Evolutionary conservation across 1,140 invertebrate genomes (phyloP).

Genomic region (Pteromalus puparum): DNA sequence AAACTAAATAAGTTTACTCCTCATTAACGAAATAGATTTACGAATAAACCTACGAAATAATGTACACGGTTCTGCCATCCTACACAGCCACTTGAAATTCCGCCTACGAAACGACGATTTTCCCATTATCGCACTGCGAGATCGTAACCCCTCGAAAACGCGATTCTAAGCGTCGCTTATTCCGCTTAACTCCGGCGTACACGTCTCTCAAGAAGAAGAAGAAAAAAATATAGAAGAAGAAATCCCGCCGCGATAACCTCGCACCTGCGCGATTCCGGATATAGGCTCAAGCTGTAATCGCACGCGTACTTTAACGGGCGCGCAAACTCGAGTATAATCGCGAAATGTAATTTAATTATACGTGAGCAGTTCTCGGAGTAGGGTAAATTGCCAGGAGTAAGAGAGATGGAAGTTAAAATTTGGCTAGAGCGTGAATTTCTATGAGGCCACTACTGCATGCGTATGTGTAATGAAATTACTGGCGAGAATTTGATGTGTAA

Average conservation of each 20-base stretch:
- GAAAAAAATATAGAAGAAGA: neutral
- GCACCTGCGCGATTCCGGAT: neutral
- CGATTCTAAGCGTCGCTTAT: neutral
- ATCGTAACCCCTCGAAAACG: neutral
- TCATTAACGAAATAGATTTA: no score
- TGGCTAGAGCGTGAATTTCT: neutral
- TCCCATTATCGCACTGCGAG: neutral
- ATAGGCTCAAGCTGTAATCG: slow-evolving; percentile 12
- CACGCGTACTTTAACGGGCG: slow-evolving; percentile 22
- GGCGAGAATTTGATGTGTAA: neutral
- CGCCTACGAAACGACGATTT: neutral
- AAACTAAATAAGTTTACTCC: no score
- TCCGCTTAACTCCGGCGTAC: neutral
- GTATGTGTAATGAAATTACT: slow-evolving; percentile 16
- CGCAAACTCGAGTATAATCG: slow-evolving; percentile 39
- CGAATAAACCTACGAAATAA: neutral
- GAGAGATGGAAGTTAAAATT: slow-evolving; percentile 21
- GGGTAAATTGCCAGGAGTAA: neutral
- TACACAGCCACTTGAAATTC: neutral
- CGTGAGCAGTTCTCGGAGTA: neutral
- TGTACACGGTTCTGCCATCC: neutral
- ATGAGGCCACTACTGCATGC: neutral
- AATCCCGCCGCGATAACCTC: slow-evolving; percentile 28
- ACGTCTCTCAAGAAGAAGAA: neutral
- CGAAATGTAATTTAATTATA: slow-evolving; percentile 43